Base-by-base conservation (phyloP, 2,888 invertebrate species). In the Pristionchus fissidentatus region DNA sequence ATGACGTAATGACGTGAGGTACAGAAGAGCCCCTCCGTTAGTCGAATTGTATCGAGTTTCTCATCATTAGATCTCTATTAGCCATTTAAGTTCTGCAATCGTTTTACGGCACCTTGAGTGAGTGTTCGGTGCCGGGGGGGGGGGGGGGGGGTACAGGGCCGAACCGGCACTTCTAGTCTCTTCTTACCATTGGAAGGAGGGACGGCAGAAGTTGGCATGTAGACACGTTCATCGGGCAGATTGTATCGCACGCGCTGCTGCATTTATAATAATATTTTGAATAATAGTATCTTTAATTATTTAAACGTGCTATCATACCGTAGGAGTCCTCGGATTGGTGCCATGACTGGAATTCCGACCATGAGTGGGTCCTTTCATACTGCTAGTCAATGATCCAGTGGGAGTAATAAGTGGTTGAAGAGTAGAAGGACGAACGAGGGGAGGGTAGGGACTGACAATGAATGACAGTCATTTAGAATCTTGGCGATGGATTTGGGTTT, bases 151-250 rank as follows among this genome's bases (percentile, higher is more conserved):
- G n/a, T n/a, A n/a, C n/a, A n/a, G n/a, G n/a, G n/a, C n/a, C n/a
- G n/a, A n/a, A n/a, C n/a, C n/a, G n/a, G n/a, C n/a, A n/a, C n/a
- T n/a, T n/a, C n/a, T n/a, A n/a, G n/a, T n/a, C n/a, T n/a, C n/a
- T n/a, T n/a, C n/a, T n/a, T n/a, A 80, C 80, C 80, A 46, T 43
- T 81, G 5, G 80, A 81, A 5, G 62, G 49, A 1, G 80, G 38
- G 5, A 70, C 1, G 10, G 43, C 62, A 1, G 80, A 62, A 4
- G 80, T 81, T 0, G 80, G 80, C 43, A 81, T 52, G 46, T 81
- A 81, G 46, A 81, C 80, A 41, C 80, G 80, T 22, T 62, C 80
- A 26, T 81, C 80, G 32, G 80, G 80, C 1, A 81, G 80, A 32
- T 81, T 81, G 80, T 81, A 81, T 15, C 80, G 80, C 1, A 81